Base-by-base conservation (phyloP, 2,888 invertebrate genomes). In the Pollenia amentaria region DNA sequence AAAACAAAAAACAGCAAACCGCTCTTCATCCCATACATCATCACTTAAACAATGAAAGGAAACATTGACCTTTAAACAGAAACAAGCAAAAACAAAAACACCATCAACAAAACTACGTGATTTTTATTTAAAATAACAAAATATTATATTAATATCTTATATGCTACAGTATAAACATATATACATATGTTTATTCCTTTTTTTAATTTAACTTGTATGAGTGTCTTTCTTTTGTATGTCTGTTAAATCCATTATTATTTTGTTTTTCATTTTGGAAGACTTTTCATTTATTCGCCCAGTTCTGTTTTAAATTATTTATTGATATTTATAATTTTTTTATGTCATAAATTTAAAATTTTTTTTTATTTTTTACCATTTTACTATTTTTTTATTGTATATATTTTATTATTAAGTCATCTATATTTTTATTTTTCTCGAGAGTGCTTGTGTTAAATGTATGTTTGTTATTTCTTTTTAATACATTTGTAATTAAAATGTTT, bases 71-170 rank as follows among this genome's bases (percentile, higher is more conserved):
- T 75, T 44, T 69, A 76, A 60, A 21, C 40, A 69, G 51, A 60
- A 76, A 57, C 12, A 18, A 12, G 21, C 6, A 67, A 42, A 62
- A 29, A 64, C 40, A 40, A 29, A 29, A 29, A n/a, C 38, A 51
- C 46, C 21, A 79, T 53, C 18, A 55, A 69, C 29, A 76, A 77
- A 78, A 57, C 55, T 83, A 76, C 83, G 79, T 87, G 79, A 83
- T 87, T 83, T 72, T 76, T 72, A 75, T 75, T 81, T 70, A 42
- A 85, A 76, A 76, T 62, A 72, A 85, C 40, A 77, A 86, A 87
- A 88, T 88, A 88, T 88, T 88, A 88, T 86, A 86, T 87, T 87
- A 83, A 87, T 88, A 86, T 85, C 76, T 78, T 64, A 29, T 69
- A 48, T 64, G 78, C 48, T 70, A 60, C 69, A 64, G 38, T 40